These are phyloP conservation scores for Odocoileus hemionus DNA, from an alignment of 2,113 vertebrate genomes.

Conservation along the genomic window DNA sequence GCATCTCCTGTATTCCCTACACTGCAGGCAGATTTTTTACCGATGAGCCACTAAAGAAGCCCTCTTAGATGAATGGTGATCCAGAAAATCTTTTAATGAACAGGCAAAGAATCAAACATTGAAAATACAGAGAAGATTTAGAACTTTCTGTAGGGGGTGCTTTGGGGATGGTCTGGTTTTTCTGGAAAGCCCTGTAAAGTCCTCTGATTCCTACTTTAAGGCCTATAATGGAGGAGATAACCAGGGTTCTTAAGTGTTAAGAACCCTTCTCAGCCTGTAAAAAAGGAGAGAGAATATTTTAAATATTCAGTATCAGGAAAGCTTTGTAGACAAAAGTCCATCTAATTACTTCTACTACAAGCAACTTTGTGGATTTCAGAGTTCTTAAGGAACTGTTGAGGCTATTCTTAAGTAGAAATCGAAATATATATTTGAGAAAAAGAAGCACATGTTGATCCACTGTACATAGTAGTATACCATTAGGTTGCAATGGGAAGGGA, in stretches of 20 bases:
- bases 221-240: neutral
- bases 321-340: neutral
- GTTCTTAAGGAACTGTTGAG: neutral
- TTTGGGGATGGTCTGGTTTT: neutral
- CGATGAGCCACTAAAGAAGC: neutral
- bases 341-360: neutral
- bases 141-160: neutral
- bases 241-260: neutral
- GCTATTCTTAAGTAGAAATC: neutral
- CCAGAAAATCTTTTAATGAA: neutral
- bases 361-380: neutral
- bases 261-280: neutral
- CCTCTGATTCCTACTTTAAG: neutral
- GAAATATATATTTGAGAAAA: neutral
- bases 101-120: neutral
- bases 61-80: neutral
- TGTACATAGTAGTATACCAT: accelerated
- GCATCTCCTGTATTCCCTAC: neutral
- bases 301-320: neutral
- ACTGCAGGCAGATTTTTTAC: neutral
- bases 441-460: neutral
- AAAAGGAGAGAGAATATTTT: neutral
- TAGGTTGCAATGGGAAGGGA: neutral
- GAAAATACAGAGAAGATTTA: neutral
- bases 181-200: neutral